Evolutionary conservation across 2,113 vertebrate genomes (phyloP).

Genomic region (Centropus unirufus): DNA sequence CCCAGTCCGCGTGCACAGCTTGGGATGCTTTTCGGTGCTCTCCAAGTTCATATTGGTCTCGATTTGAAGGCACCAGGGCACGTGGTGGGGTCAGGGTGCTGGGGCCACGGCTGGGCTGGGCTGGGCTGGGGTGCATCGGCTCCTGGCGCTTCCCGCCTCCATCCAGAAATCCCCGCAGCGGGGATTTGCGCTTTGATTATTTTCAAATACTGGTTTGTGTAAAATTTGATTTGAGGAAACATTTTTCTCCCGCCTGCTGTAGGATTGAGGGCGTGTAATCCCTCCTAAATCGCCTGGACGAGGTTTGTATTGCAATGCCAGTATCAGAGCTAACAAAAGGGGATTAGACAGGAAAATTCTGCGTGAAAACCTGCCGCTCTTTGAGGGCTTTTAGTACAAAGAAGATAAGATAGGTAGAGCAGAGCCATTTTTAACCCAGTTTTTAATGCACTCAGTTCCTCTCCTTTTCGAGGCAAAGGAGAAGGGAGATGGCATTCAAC

Average conservation of each 20-base stretch:
- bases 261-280: slow-evolving; percentile 81
- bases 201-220: slow-evolving; percentile 74
- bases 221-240: slow-evolving; percentile 81
- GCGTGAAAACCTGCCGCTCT: slow-evolving; percentile 74
- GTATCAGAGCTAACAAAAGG: slow-evolving; percentile 78
- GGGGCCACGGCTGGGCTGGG: not conserved
- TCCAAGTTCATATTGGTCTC: accelerated
- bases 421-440: slow-evolving; percentile 82
- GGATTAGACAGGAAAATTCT: slow-evolving; percentile 78
- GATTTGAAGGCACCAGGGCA: not conserved
- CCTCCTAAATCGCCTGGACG: slow-evolving; percentile 74
- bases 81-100: not conserved
- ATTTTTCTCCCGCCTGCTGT: slow-evolving; percentile 72
- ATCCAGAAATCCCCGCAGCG: not conserved
- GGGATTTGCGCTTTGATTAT: slow-evolving; percentile 78
- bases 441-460: slow-evolving; percentile 58
- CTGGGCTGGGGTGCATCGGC: not conserved
- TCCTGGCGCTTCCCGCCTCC: not conserved
- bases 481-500: slow-evolving; percentile 1
- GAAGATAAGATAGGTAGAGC: slow-evolving; percentile 79
- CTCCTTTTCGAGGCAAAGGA: slow-evolving; percentile 7
- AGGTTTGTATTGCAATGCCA: slow-evolving; percentile 69
- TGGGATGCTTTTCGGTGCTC: not conserved
- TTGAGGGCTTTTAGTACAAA: slow-evolving; percentile 78
- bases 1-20: accelerated